Evolutionary conservation across 2,113 vertebrate species (phyloP), one percentile per base, ranked within the genome.

Genomic region (Myanophis thanlyinensis): DNA sequence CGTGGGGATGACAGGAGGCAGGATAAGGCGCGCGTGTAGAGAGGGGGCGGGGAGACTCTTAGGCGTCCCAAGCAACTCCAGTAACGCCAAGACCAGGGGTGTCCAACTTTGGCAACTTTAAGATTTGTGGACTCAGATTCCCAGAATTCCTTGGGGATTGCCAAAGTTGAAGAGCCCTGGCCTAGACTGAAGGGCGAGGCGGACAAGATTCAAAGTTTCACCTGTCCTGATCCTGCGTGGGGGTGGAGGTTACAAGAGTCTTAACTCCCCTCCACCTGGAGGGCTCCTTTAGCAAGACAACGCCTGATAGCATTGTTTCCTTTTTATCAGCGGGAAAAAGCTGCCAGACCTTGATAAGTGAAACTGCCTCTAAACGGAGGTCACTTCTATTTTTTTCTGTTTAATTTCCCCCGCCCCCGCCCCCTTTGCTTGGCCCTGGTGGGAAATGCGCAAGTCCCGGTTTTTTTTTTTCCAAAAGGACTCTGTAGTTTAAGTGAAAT

Each of bases 241-340:
- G 46, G 3, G 25, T 5, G 91, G 35, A n/a, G n/a, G 48, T 18
- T 11, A n/a, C 49, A 54, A 54, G 49, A 47, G 6, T 27, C 2
- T 85, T 47, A 53, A 89, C 22, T 85, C 85, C 46, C 73, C 73
- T 5, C 46, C 80, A 48, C 46, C 20, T 92, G 54, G 9, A 30
- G 49, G 46, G 84, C 30, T 52, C 11, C 44, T 46, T 80, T 49
- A 44, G 52, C 80, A 85, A 85, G 47, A 44, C 44, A 47, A 94
- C 92, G 94, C 95, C 94, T 97, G 97, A 96, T 96, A 97, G 96
- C 96, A 96, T 96, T 97, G 96, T 97, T 96, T 97, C 96, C 96
- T 94, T 96, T 93, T 91, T 89, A 40, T 10, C 94, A 93, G 96
- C 89, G 95, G 52, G 96, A 95, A 95, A 96, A 96, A 95, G 94